These are phyloP conservation scores for Osmerus eperlanus DNA, from an alignment of 2,113 vertebrate species.

Conservation along the genomic window DNA sequence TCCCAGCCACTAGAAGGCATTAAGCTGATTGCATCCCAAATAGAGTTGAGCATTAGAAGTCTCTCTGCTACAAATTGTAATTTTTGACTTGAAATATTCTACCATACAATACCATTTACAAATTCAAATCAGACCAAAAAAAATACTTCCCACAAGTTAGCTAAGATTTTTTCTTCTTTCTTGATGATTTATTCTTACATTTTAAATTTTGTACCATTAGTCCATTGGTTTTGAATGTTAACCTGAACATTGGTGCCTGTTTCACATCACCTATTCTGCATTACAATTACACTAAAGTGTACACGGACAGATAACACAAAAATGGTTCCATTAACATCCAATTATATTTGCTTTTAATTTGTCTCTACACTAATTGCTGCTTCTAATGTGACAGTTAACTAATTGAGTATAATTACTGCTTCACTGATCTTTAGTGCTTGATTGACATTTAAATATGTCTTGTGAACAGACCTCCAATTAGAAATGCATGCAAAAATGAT, in stretches of 20 bases:
- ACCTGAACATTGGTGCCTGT: not conserved
- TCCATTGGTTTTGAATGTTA: no score
- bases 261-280: not conserved
- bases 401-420: constrained; percentile 61
- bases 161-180: no score
- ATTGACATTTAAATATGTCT: constrained; percentile 60
- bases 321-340: constrained; percentile 42
- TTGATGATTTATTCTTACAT: no score
- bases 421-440: constrained; percentile 49
- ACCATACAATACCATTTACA: no score
- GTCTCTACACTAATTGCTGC: constrained; percentile 49
- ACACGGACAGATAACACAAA: constrained; percentile 7
- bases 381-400: constrained; percentile 51
- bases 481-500: constrained; percentile 39
- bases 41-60: not conserved
- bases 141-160: no score
- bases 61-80: not conserved
- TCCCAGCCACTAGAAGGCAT: constrained; percentile 50
- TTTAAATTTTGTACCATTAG: no score
- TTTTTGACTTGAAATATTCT: no score
- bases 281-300: not conserved
- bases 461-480: constrained; percentile 54
- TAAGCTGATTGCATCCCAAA: constrained; percentile 10
- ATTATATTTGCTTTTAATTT: constrained; percentile 58
- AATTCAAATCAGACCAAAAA: no score